Conservation (phyloP, 2,888 invertebrate species). For the Rhingia campestris region DNA sequence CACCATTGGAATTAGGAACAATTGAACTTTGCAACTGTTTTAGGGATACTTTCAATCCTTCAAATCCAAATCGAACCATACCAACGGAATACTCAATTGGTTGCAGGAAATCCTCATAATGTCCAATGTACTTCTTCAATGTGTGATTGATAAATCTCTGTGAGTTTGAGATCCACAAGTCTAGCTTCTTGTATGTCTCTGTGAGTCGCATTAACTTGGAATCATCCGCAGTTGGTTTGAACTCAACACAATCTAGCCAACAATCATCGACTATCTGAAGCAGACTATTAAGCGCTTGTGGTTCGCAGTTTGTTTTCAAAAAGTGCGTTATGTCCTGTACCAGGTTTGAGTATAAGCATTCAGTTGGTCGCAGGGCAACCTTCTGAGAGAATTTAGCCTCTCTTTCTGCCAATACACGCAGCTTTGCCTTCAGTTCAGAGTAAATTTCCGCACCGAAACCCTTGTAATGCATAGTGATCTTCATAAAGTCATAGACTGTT, state of each 20-base stretch:
- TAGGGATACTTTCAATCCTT: slow-evolving; percentile 84
- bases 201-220: slow-evolving; percentile 74
- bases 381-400: slow-evolving; percentile 79
- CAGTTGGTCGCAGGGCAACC: slow-evolving; percentile 80
- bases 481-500: slow-evolving; percentile 84
- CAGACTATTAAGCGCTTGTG: slow-evolving; percentile 76
- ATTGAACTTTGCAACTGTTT: slow-evolving; percentile 80
- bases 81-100: slow-evolving; percentile 88
- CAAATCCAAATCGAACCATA: slow-evolving; percentile 87
- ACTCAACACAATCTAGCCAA: slow-evolving; percentile 74
- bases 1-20: slow-evolving; percentile 47
- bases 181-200: slow-evolving; percentile 79
- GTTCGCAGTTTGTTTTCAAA: slow-evolving; percentile 80
- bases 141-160: slow-evolving; percentile 80
- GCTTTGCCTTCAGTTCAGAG: slow-evolving; percentile 74
- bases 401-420: slow-evolving; percentile 74
- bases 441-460: slow-evolving; percentile 80
- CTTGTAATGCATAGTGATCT: slow-evolving; percentile 80
- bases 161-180: slow-evolving; percentile 81
- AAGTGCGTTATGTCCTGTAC: slow-evolving; percentile 81
- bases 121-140: slow-evolving; percentile 84
- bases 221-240: slow-evolving; percentile 48
- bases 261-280: slow-evolving; percentile 75
- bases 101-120: slow-evolving; percentile 91
- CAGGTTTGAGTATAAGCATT: slow-evolving; percentile 79